Percentiles rank a stretch among this genome's conserved stretches.
These are phyloP conservation scores for Andricus quercusramuli DNA, from an alignment of 2,888 invertebrate species.

Conservation along the genomic window DNA sequence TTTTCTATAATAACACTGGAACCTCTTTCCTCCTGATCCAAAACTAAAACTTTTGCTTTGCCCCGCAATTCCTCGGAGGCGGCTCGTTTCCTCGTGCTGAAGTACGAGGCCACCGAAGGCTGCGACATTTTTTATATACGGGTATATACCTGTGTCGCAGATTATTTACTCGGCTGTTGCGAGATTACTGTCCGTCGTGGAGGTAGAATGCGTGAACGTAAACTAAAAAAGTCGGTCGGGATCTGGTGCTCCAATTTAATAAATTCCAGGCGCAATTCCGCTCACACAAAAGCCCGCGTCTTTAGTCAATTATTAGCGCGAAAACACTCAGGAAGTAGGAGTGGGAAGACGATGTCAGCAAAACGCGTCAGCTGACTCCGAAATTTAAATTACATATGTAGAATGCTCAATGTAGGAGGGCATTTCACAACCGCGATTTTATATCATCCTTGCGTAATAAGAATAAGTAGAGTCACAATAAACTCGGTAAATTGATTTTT, in stretches of 20 bases:
- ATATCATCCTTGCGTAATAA: not conserved
- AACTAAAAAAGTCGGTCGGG: not conserved
- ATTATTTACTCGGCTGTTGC: not conserved
- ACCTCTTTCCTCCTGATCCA: conserved; percentile 78
- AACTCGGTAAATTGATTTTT: not conserved
- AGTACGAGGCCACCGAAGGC: conserved; percentile 87
- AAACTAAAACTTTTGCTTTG: conserved; percentile 77
- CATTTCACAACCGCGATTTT: conserved; percentile 2
- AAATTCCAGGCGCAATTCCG: not conserved
- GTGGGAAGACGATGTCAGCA: conserved; percentile 13
- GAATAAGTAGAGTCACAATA: not conserved
- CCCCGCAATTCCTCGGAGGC: conserved; percentile 84
- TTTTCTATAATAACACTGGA: conserved; percentile 43
- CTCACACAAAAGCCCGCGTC: conserved; percentile 15
- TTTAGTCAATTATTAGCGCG: conserved; percentile 17
- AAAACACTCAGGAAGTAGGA: conserved; percentile 10
- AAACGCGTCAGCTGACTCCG: conserved; percentile 30
- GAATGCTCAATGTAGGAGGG: not conserved
- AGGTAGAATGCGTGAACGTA: not conserved
- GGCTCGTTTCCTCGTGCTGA: conserved; percentile 87
- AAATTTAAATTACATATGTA: not conserved
- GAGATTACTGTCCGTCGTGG: conserved; percentile 9
- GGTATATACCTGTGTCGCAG: conserved; percentile 28
- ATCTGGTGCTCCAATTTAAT: conserved; percentile 1
- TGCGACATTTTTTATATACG: conserved; percentile 83